Base-by-base conservation (phyloP, 2,113 vertebrate genomes). In the Tragulus kanchil region DNA sequence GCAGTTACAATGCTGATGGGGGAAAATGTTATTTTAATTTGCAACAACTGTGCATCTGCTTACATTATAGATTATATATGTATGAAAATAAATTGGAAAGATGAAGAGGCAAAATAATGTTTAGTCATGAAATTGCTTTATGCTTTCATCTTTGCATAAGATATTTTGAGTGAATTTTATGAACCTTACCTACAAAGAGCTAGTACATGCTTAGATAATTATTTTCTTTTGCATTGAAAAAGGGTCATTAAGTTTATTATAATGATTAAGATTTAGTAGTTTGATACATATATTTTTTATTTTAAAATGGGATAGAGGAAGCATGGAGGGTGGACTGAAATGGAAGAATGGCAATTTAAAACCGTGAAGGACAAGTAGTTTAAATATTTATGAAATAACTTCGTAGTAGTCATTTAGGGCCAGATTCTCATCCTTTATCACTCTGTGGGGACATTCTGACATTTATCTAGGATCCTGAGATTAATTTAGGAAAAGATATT, bases 121-220 rank as follows among this genome's bases (percentile, higher is more conserved):
- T 64, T 65, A 73, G 45, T 93, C 52, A 8, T 61, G 6, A 67
- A 69, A 93, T 95, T 95, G 58, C 69, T 88, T 96, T 83, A 78
- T 91, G 84, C 59, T 95, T 94, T 87, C 50, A 0, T 96, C 52
- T 97, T 98, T 89, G 48, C 92, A 71, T 97, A 89, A 95, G 85
- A 85, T n/a, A 61, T 97, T 98, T 36, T 89, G 96, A 91, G 90
- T 97, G 26, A 89, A 78, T 95, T 98, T 96, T 95, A 97, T 81
- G 85, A 97, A 96, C 56, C 45, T 96, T 97, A 58, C 42, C 36
- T 97, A 58, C 52, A 97, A 94, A 95, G 0, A 77, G 21, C 65
- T 93, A 83, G 50, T 83, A 31, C 0, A 28, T 78, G 83, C 73
- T n/a, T 79, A 92, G 48, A 62, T 91, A 97, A 97, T 59, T 95